Evolutionary conservation across 1,140 invertebrate genomes (phyloP).

Genomic region (Colletes gigas): DNA sequence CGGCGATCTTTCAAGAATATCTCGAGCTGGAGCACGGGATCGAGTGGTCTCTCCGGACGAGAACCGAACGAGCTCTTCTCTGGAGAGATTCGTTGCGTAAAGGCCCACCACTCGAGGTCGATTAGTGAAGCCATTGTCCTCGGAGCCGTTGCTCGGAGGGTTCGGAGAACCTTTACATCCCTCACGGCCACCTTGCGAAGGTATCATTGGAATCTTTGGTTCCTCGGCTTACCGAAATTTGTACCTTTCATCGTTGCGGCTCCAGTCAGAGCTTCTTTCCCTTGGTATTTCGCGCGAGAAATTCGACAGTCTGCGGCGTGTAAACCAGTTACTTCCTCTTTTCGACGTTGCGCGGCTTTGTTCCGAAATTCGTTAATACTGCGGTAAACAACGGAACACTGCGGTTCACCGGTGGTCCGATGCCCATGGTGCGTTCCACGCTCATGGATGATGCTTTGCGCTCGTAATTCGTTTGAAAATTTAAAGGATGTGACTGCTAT

Average conservation of each 20-base stretch:
- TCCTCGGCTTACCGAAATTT: constrained; percentile 38
- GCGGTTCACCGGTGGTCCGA: neutral
- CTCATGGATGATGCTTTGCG: neutral
- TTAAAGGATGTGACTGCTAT: constrained; percentile 30
- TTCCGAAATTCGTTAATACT: neutral
- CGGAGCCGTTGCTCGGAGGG: constrained; percentile 76
- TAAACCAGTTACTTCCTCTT: no score
- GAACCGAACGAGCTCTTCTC: constrained; percentile 66
- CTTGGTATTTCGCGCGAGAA: no score
- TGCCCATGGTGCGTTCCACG: neutral
- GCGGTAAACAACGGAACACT: no score
- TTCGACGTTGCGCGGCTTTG: no score
- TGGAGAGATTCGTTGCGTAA: constrained; percentile 70
- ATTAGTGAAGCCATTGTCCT: constrained; percentile 75
- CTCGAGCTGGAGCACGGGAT: constrained; percentile 56
- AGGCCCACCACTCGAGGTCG: constrained; percentile 74
- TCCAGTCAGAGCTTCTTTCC: constrained; percentile 12
- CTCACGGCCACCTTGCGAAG: constrained; percentile 76
- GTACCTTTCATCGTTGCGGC: constrained; percentile 35
- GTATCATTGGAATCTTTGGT: constrained; percentile 76
- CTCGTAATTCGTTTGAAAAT: constrained; percentile 14
- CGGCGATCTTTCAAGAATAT: constrained; percentile 38
- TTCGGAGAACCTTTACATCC: constrained; percentile 75
- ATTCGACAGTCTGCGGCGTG: no score
- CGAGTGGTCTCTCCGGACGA: constrained; percentile 67